These are phyloP conservation scores for Caloenas nicobarica DNA, from an alignment of 2,113 vertebrate species.

Conservation along the genomic window DNA sequence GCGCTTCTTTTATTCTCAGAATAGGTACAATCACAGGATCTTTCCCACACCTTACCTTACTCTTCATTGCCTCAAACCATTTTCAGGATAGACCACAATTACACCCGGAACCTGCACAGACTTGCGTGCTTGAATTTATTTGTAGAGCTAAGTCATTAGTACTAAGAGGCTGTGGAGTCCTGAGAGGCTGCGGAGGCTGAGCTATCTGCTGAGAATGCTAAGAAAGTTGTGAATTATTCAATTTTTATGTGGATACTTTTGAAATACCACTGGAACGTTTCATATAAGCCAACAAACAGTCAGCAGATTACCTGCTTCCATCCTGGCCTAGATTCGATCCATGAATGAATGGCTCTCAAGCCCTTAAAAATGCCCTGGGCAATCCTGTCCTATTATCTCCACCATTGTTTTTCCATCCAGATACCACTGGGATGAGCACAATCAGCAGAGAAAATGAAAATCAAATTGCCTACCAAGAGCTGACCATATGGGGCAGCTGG, in stretches of 20 bases:
- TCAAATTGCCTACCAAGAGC: conserved; percentile 66
- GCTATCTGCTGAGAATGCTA: conserved; percentile 46
- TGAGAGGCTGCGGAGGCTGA: conserved; percentile 1
- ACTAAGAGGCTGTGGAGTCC: conserved; percentile 17
- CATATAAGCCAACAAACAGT: conserved; percentile 17
- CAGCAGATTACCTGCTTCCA: conserved; percentile 58
- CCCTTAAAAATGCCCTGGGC: conserved; percentile 51
- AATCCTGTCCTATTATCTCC: conserved; percentile 57
- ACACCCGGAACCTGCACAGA: conserved; percentile 2
- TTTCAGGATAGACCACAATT: conserved; percentile 58
- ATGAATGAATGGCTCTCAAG: conserved; percentile 57
- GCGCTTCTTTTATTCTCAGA: conserved; percentile 42
- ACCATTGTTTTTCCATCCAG: conserved; percentile 64
- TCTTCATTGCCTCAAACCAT: conserved; percentile 63
- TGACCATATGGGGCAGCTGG: conserved; percentile 69
- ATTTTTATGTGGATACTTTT: conserved; percentile 39
- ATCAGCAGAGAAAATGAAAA: conserved; percentile 70
- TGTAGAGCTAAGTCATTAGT: conserved; percentile 42
- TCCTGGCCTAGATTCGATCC: conserved; percentile 62
- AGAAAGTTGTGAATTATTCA: conserved; percentile 58
- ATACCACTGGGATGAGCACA: conserved; percentile 66
- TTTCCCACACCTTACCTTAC: conserved; percentile 62
- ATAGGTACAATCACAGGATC: conserved; percentile 45
- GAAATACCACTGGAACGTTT: conserved; percentile 43
- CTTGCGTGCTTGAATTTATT: conserved; percentile 50